Percentiles rank a stretch among this genome's conserved stretches.
phyloP scores from a whole-genome alignment of 2,113 vertebrate species.

The Actenoides lindsayi region DNA sequence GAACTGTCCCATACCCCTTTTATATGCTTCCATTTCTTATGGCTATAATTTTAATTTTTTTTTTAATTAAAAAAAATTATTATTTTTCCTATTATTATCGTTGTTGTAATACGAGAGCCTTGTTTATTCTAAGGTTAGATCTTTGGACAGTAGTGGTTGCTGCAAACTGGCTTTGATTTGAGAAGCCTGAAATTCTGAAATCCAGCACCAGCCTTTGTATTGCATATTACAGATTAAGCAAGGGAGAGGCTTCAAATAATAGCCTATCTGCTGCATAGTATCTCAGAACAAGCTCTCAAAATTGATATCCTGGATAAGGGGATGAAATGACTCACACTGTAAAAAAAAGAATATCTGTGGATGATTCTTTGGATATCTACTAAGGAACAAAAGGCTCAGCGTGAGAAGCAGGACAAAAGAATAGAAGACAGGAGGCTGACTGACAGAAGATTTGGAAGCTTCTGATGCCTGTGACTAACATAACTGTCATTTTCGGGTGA shows the following conservation, averaged over 20 bases:
- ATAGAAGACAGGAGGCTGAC: not conserved
- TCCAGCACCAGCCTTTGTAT: not conserved
- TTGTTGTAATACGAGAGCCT: not conserved
- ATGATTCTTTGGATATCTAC: not conserved
- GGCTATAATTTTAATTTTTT: not conserved
- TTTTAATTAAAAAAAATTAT: not conserved
- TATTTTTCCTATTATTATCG: too few relatives aligned
- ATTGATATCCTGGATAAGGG: not conserved
- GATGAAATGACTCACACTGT: not conserved
- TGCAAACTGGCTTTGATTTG: not conserved
- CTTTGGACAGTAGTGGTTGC: not conserved
- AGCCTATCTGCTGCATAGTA: not conserved
- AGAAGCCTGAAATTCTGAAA: not conserved
- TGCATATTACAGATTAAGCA: not conserved
- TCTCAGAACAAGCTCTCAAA: not conserved
- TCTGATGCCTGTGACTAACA: not conserved
- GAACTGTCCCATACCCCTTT: not conserved
- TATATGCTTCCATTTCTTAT: not conserved
- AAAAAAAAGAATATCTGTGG: not conserved
- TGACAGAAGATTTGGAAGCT: constrained; percentile 5
- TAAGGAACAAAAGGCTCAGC: not conserved
- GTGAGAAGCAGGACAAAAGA: not conserved
- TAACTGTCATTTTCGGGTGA: not conserved
- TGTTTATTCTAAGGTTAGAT: not conserved
- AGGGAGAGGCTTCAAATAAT: not conserved